Conservation (phyloP, 2,797 vertebrate species). For the Hydrophis major region DNA sequence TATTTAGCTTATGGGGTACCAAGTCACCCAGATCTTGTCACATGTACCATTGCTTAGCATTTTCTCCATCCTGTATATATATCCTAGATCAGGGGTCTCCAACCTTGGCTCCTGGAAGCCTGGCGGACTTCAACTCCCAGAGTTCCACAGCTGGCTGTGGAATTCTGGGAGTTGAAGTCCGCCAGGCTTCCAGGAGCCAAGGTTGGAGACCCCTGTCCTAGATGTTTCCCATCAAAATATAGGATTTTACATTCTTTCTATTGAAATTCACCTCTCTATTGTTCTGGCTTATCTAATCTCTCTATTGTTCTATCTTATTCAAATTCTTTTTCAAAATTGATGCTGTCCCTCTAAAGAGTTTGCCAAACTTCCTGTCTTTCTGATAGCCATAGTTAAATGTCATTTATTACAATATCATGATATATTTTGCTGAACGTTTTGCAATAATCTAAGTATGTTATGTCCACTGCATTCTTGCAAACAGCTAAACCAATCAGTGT, state of each 20-base stretch:
- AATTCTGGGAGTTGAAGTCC: too few species aligned
- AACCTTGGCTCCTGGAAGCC: too few species aligned
- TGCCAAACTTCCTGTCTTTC: neutral
- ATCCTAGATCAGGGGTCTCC: too few species aligned
- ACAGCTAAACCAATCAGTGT: neutral
- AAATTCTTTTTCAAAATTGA: neutral
- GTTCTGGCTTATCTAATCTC: neutral
- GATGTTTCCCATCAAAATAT: neutral
- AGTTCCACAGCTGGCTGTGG: too few species aligned
- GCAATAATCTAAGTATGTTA: neutral
- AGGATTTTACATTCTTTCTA: neutral
- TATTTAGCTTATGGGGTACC: neutral
- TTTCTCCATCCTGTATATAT: neutral
- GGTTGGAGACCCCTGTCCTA: too few species aligned
- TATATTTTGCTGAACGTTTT: neutral
- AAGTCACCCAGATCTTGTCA: neutral
- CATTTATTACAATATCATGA: neutral
- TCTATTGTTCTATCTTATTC: neutral
- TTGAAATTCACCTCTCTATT: neutral
- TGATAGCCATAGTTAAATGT: neutral
- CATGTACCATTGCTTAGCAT: neutral
- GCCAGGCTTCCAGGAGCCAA: too few species aligned
- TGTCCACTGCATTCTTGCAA: neutral
- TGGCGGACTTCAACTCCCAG: too few species aligned
- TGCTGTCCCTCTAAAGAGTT: neutral